Conservation (phyloP, 2,113 vertebrate genomes). For the Gasterosteus aculeatus region DNA sequence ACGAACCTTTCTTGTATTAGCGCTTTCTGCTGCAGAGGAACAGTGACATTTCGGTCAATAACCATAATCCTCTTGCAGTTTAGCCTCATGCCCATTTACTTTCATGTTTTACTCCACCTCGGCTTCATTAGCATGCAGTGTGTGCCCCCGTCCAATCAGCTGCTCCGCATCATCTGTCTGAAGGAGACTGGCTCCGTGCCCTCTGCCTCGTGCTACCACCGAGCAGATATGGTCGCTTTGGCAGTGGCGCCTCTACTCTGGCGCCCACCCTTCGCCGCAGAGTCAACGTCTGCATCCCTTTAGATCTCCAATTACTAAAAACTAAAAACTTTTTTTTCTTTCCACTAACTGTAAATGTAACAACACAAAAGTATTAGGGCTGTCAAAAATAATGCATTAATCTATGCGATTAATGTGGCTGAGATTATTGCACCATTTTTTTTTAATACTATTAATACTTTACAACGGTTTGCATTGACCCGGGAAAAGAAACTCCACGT, state of each 20-base stretch:
- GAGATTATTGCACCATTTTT: too few species aligned
- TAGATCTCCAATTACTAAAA: constrained; percentile 33
- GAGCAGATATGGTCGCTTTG: constrained; percentile 52
- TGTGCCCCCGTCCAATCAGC: constrained; percentile 52
- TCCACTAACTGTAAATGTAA: neutral
- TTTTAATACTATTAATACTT: too few species aligned
- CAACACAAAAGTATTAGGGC: neutral
- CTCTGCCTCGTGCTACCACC: constrained; percentile 42
- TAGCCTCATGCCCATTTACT: constrained; percentile 5
- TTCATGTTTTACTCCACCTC: neutral
- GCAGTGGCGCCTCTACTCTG: constrained; percentile 61
- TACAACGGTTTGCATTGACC: too few species aligned
- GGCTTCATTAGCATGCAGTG: constrained; percentile 41
- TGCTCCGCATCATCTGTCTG: constrained; percentile 62
- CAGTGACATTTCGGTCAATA: neutral
- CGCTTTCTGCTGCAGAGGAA: constrained; percentile 17
- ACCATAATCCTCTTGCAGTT: neutral
- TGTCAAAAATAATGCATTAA: too few species aligned
- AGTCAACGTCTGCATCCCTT: constrained; percentile 47
- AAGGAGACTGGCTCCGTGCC: constrained; percentile 59
- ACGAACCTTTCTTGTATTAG: constrained; percentile 18
- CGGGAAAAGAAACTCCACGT: too few species aligned
- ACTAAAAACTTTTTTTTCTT: too few species aligned
- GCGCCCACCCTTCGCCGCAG: constrained; percentile 30
- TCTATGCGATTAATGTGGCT: too few species aligned